phyloP scores from a whole-genome alignment of 2,113 vertebrate species.

The Erythrocebus patas region DNA sequence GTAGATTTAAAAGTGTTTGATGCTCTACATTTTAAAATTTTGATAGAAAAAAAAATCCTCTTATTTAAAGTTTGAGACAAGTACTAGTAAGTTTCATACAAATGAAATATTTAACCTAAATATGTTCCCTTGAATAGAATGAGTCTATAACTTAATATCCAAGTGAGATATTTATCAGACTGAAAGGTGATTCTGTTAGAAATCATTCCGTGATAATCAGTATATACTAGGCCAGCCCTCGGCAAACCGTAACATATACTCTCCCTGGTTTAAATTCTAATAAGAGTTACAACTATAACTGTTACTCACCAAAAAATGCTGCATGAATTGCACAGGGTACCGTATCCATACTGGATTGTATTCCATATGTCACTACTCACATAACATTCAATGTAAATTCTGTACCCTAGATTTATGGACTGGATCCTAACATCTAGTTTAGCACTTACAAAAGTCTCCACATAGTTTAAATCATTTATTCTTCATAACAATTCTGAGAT shows the following conservation, averaged over 20 bases:
- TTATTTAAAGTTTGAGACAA: not conserved
- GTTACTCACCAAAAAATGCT: no score
- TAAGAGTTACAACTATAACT: accelerated
- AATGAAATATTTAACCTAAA: not conserved
- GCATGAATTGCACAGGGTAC: no score
- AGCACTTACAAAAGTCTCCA: not conserved
- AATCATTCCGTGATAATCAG: not conserved
- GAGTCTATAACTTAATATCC: not conserved
- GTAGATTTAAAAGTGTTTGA: not conserved
- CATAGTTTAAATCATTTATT: not conserved
- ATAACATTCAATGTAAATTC: accelerated
- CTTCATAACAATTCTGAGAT: not conserved
- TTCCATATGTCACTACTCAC: not conserved
- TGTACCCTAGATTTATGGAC: not conserved
- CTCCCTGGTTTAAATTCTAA: not conserved
- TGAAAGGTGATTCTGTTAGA: not conserved
- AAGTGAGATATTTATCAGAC: not conserved
- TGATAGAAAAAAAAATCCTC: not conserved
- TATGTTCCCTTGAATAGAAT: not conserved
- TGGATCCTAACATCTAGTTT: not conserved
- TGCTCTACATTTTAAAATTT: not conserved
- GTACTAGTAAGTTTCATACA: not conserved
- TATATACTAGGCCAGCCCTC: not conserved
- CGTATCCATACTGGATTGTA: no score
- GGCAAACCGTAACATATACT: not conserved